A percentile compares a stretch with the other conserved stretches of the same genome.
These are phyloP conservation scores for Crocallis elinguaria DNA, from an alignment of 2,888 invertebrate genomes.

Conservation along the genomic window DNA sequence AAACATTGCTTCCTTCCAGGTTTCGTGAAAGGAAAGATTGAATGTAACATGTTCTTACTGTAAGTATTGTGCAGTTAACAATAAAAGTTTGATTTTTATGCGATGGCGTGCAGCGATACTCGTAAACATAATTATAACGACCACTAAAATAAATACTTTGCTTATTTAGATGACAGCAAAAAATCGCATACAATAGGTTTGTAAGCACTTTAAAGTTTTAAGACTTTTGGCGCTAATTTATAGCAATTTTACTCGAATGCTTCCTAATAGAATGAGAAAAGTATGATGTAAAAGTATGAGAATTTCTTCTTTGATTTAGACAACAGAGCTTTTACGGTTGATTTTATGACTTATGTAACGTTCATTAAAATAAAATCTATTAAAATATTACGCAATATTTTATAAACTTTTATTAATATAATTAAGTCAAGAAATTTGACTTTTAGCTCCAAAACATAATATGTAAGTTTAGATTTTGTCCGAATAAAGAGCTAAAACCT, in stretches of 20 bases:
- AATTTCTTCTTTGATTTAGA: background rate
- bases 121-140: conserved; percentile 62
- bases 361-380: too few relatives aligned
- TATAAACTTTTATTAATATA: too few relatives aligned
- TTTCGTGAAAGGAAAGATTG: too few relatives aligned
- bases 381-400: too few relatives aligned
- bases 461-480: background rate
- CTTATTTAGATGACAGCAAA: conserved; percentile 49
- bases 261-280: background rate
- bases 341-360: too few relatives aligned
- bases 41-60: conserved; percentile 9
- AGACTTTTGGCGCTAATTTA: conserved; percentile 9
- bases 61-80: conserved; percentile 35
- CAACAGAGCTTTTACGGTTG: too few relatives aligned
- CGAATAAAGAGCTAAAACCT: conserved; percentile 1
- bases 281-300: background rate
- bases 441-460: background rate
- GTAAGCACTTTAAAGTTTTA: conserved; percentile 30
- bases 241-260: background rate
- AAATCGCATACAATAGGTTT: conserved; percentile 43
- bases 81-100: conserved; percentile 55
- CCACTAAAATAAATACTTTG: conserved; percentile 53
- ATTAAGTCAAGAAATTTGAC: too few relatives aligned
- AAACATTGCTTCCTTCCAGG: too few relatives aligned
- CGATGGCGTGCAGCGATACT: conserved; percentile 52